Percentiles rank a stretch among this genome's conserved stretches.
phyloP scores from a whole-genome alignment of 2,797 vertebrate species.

The Strix occidentalis region DNA sequence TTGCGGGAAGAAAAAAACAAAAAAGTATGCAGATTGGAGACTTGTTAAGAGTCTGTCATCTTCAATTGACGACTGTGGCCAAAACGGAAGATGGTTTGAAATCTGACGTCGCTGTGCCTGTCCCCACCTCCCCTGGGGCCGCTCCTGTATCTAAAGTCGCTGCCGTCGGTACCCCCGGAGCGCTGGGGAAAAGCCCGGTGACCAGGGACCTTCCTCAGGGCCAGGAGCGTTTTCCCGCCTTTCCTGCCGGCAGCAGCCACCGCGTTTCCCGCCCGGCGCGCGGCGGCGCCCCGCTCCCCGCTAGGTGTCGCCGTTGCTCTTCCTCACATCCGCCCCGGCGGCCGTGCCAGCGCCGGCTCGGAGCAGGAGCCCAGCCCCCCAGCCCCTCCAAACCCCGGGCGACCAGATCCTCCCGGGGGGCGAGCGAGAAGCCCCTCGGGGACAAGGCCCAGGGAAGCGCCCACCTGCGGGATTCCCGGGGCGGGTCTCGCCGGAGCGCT shows the following conservation, averaged over 20 bases:
- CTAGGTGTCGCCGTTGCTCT: constrained; percentile 34
- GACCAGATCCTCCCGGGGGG: background rate
- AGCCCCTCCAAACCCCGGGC: background rate
- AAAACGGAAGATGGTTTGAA: background rate
- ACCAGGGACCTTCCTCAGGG: background rate
- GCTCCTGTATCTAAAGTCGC: rapidly evolving
- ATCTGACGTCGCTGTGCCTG: rapidly evolving
- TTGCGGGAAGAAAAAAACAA: background rate
- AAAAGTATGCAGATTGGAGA: background rate
- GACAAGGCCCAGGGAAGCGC: background rate
- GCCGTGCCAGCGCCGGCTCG: background rate
- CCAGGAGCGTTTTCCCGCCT: background rate
- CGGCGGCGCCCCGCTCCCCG: background rate
- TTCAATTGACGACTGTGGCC: background rate
- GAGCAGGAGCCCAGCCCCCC: background rate
- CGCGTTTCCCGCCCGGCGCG: no score
- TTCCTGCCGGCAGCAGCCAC: background rate
- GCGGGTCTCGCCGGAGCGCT: no score
- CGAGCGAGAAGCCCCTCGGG: rapidly evolving
- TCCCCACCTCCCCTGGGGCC: no score
- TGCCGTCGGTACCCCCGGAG: background rate
- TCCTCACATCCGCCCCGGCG: background rate
- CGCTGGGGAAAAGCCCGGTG: no score
- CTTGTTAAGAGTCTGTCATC: background rate
- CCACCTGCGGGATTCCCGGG: no score